Percentiles rank a stretch among this genome's conserved stretches.
Conservation (phyloP, 2,797 vertebrate genomes). For the Scolopax rusticola region DNA sequence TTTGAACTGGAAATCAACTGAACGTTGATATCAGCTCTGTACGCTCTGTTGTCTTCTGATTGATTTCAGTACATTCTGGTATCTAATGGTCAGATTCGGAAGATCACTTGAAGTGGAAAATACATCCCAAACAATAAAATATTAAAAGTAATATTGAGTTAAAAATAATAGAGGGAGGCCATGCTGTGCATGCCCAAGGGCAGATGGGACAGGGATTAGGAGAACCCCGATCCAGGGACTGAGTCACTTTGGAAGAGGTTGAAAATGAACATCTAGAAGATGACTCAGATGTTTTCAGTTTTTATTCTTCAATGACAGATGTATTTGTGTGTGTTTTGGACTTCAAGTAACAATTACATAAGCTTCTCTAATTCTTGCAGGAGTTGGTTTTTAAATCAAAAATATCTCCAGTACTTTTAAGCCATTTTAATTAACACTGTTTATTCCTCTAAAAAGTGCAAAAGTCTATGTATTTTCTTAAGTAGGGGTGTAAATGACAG, state of each 20-base stretch:
- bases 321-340: background rate
- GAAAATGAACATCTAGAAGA: background rate
- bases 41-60: background rate
- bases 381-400: background rate
- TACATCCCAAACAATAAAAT: background rate
- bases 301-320: background rate
- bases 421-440: background rate
- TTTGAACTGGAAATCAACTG: background rate
- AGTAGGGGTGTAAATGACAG: background rate
- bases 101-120: background rate
- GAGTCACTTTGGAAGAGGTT: background rate
- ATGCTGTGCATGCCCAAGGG: fast-evolving
- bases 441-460: background rate
- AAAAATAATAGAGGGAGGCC: fast-evolving
- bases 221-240: background rate
- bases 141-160: background rate
- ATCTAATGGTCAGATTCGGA: background rate
- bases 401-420: background rate
- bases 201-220: background rate
- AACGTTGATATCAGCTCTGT: background rate
- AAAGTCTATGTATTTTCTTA: background rate
- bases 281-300: fast-evolving
- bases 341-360: background rate
- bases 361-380: background rate
- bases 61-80: background rate